phyloP scores from a whole-genome alignment of 2,113 vertebrate genomes.

The Bostrychus sinensis region DNA sequence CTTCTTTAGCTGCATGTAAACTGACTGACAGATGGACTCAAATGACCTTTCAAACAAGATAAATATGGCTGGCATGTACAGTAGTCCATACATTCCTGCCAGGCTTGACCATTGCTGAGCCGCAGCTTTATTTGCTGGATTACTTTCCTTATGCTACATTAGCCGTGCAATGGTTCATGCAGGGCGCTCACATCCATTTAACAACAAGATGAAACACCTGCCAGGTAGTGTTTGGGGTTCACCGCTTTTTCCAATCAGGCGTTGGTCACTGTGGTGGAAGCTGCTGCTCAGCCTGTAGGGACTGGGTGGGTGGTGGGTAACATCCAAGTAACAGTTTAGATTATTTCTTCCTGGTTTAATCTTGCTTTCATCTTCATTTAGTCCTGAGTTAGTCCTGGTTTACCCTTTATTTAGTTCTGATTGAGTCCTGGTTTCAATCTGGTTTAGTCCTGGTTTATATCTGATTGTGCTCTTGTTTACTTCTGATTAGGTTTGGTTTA shows the following conservation, averaged over 20 bases:
- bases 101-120: neutral
- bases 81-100: neutral
- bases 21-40: neutral
- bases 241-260: conserved; percentile 7
- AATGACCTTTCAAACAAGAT: neutral
- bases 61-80: neutral
- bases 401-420: no score
- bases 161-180: conserved; percentile 39
- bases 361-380: no score
- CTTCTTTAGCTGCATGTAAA: no score
- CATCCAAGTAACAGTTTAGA: no score
- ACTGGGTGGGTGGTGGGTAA: no score
- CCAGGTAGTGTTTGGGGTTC: conserved; percentile 22
- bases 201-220: conserved; percentile 28
- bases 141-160: conserved; percentile 37
- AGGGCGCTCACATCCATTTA: conserved; percentile 17
- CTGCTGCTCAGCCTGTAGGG: conserved; percentile 3
- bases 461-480: no score
- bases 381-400: no score
- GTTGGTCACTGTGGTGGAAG: neutral
- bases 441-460: no score
- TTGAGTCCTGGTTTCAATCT: no score
- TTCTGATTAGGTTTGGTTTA: no score
- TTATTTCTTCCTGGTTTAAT: no score
- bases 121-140: conserved; percentile 29